A percentile compares a stretch with the other conserved stretches of the same genome.
phyloP scores from a whole-genome alignment of 2,113 vertebrate genomes.

The Varanus komodoensis region DNA sequence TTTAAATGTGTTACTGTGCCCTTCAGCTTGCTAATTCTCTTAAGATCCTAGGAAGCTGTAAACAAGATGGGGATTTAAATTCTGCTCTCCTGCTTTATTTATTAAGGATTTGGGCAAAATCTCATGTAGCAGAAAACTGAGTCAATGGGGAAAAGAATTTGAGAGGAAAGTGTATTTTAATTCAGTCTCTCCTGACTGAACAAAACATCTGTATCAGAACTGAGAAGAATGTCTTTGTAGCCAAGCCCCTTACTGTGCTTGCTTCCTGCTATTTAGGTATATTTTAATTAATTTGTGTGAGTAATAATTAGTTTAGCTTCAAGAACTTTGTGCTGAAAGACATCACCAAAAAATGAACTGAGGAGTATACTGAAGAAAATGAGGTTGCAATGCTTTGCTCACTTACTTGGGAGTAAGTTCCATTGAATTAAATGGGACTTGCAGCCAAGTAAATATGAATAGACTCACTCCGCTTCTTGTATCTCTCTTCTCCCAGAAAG shows the following conservation, averaged over 20 bases:
- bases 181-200: constrained; percentile 73
- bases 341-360: constrained; percentile 77
- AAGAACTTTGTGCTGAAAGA: constrained; percentile 80
- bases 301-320: constrained; percentile 86
- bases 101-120: constrained; percentile 65
- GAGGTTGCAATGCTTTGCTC: constrained; percentile 35
- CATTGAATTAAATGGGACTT: not conserved
- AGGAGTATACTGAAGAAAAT: constrained; percentile 77
- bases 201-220: constrained; percentile 68
- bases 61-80: constrained; percentile 76
- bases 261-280: constrained; percentile 68
- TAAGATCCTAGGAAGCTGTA: constrained; percentile 67
- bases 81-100: constrained; percentile 69
- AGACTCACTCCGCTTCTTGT: not conserved
- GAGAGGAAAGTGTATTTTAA: constrained; percentile 79
- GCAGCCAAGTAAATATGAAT: not conserved
- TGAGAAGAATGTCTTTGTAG: constrained; percentile 61
- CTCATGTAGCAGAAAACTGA: constrained; percentile 76
- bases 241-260: constrained; percentile 68
- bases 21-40: constrained; percentile 68
- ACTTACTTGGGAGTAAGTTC: not conserved
- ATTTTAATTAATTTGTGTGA: constrained; percentile 78
- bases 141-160: constrained; percentile 62
- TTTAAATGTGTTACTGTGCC: constrained; percentile 50
- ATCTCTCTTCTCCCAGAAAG: constrained; percentile 68